phyloP scores from a whole-genome alignment of 2,113 vertebrate species.

The Pomatostomus ruficeps region DNA sequence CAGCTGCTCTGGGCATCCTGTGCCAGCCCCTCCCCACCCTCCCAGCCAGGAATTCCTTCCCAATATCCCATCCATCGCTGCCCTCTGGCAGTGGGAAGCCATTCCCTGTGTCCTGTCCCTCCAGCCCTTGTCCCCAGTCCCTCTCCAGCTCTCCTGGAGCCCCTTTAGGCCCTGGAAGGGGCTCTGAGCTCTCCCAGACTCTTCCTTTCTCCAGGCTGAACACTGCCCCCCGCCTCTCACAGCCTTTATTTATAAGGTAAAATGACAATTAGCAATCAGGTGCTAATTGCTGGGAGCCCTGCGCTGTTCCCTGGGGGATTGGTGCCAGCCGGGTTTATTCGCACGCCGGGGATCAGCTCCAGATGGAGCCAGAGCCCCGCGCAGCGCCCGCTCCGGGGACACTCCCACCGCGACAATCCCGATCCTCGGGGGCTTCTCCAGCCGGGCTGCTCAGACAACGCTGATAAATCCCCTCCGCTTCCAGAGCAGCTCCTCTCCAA shows the following conservation, averaged over 20 bases:
- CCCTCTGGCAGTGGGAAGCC: not conserved
- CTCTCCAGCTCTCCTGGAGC: not conserved
- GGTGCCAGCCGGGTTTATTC: not conserved
- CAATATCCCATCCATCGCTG: rapidly evolving
- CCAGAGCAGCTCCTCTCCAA: not conserved
- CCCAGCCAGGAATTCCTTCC: rapidly evolving
- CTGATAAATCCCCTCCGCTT: not conserved
- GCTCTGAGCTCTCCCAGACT: rapidly evolving
- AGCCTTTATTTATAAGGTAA: rapidly evolving
- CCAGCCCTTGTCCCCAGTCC: not conserved
- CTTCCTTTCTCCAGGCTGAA: not conserved
- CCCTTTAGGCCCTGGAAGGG: rapidly evolving
- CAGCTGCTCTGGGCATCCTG: not conserved
- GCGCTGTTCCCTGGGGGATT: rapidly evolving
- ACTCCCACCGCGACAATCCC: rapidly evolving
- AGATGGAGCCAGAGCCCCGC: conserved; percentile 46
- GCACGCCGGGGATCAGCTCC: not conserved
- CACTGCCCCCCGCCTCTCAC: not conserved
- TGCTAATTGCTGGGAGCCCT: not conserved
- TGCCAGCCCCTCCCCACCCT: not conserved
- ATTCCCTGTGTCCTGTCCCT: not conserved
- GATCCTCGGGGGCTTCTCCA: rapidly evolving
- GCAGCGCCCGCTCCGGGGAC: rapidly evolving
- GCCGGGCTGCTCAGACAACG: not conserved
- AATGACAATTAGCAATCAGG: not conserved